These are phyloP conservation scores for Oreochromis grahami DNA, from an alignment of 2,797 vertebrate species.

Conservation along the genomic window DNA sequence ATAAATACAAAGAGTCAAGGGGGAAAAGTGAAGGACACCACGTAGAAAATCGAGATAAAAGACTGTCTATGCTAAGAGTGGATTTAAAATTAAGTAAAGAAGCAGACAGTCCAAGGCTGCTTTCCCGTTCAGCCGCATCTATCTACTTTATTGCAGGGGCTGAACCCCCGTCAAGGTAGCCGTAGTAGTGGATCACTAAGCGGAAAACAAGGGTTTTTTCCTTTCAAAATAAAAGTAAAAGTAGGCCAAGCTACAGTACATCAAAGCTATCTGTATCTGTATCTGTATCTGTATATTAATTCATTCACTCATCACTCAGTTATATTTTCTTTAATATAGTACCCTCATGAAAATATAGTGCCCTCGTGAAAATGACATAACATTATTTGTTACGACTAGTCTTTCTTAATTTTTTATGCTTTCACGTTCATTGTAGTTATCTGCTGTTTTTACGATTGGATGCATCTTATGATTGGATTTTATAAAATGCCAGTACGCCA, in stretches of 20 bases:
- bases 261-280: neutral
- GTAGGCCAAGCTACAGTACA: neutral
- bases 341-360: too few species aligned
- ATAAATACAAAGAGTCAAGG: neutral
- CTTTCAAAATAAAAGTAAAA: neutral
- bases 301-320: neutral
- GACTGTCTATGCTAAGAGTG: rapidly evolving
- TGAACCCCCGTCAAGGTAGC: neutral
- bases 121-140: neutral
- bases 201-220: neutral
- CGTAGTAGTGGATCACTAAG: rapidly evolving
- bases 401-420: neutral
- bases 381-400: neutral
- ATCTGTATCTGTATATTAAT: neutral
- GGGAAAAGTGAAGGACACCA: rapidly evolving
- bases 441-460: neutral
- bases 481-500: rapidly evolving
- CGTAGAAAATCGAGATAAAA: rapidly evolving
- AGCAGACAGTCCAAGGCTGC: neutral
- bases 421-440: rapidly evolving
- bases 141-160: neutral
- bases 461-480: neutral
- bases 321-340: neutral
- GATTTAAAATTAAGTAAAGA: neutral
- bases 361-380: neutral